Conservation (phyloP, 1,140 invertebrate species). For the Drosophila sp. region DNA sequence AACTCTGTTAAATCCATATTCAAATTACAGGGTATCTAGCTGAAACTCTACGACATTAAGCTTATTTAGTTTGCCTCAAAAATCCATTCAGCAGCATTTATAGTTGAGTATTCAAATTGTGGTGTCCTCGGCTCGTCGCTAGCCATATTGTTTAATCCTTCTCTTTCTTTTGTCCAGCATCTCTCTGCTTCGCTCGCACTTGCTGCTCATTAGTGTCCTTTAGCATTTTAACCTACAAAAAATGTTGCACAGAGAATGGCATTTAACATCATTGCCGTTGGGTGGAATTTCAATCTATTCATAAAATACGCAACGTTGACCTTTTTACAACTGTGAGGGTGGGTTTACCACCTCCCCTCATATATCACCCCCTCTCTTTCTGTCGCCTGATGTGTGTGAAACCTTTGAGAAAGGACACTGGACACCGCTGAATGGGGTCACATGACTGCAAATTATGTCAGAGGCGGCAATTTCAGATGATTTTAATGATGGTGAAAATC, state of each 20-base stretch:
- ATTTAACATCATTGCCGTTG: conserved; percentile 58
- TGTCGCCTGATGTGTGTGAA: conserved; percentile 18
- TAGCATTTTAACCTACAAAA: conserved; percentile 54
- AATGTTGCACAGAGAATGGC: conserved; percentile 35
- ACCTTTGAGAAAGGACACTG: conserved; percentile 56
- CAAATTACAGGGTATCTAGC: neutral
- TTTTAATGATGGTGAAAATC: conserved; percentile 74
- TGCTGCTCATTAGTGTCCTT: conserved; percentile 40
- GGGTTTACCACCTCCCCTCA: neutral
- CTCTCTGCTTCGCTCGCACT: neutral
- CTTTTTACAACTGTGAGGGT: conserved; percentile 13
- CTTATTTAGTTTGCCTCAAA: neutral
- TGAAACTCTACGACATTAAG: too few relatives aligned
- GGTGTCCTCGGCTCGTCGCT: conserved; percentile 1
- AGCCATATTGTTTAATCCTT: neutral
- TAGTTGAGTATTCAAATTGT: conserved; percentile 10
- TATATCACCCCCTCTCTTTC: neutral
- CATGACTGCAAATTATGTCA: conserved; percentile 70
- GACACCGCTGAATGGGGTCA: conserved; percentile 46
- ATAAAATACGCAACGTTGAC: conserved; percentile 62
- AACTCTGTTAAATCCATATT: too few relatives aligned
- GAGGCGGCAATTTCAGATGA: conserved; percentile 67
- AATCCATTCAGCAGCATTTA: neutral
- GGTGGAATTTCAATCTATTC: conserved; percentile 49
- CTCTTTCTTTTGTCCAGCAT: neutral